Conservation (phyloP, 1,140 invertebrate genomes). For the Hermatobates lingyangjiaoensis region DNA sequence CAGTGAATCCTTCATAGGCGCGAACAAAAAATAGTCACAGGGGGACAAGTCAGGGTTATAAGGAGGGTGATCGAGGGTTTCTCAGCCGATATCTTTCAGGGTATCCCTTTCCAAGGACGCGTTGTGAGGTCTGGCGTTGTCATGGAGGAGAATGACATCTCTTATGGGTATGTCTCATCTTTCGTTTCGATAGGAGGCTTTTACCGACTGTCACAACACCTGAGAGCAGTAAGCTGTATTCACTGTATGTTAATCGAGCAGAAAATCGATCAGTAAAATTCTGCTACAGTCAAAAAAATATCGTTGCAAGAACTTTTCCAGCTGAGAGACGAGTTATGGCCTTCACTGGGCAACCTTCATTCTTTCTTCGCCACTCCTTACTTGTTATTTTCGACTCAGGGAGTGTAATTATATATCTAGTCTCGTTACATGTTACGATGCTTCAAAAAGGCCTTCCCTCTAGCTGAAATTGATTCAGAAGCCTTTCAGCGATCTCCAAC, state of each 20-base stretch:
- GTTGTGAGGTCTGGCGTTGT: conserved; percentile 23
- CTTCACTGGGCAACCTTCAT: conserved; percentile 13
- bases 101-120: background rate
- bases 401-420: conserved; percentile 22
- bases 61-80: background rate
- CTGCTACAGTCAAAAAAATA: conserved; percentile 19
- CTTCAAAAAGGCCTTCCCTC: no score
- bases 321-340: conserved; percentile 13
- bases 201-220: background rate
- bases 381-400: conserved; percentile 22
- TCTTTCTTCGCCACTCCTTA: conserved; percentile 20
- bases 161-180: conserved; percentile 6
- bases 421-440: background rate
- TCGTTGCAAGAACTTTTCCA: conserved; percentile 18
- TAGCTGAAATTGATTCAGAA: background rate
- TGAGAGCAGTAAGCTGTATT: conserved; percentile 10
- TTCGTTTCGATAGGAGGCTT: conserved; percentile 5
- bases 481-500: background rate
- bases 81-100: background rate
- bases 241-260: conserved; percentile 9
- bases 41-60: background rate
- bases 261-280: conserved; percentile 17
- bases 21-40: background rate
- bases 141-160: conserved; percentile 20
- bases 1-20: background rate